Percentiles rank a stretch among this genome's conserved stretches.
Conservation (phyloP, 2,797 vertebrate genomes). For the Halcyon chelicuti region DNA sequence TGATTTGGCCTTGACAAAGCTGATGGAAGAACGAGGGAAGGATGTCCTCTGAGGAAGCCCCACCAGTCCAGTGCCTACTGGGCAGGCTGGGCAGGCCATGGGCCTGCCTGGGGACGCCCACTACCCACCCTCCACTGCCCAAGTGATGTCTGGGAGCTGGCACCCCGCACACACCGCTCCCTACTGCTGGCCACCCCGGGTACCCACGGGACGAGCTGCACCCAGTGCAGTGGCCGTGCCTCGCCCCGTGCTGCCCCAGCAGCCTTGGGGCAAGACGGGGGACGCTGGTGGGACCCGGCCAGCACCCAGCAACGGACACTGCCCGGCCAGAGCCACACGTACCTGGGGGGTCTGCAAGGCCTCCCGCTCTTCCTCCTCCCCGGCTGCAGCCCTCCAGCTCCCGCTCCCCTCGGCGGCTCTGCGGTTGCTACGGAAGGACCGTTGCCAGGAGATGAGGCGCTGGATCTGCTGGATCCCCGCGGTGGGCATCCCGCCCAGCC, state of each 20-base stretch:
- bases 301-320: not conserved
- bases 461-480: not conserved
- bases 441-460: conserved; percentile 55
- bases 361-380: conserved; percentile 2
- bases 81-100: not conserved
- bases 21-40: not conserved
- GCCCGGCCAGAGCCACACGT: not conserved
- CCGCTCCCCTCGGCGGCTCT: not conserved
- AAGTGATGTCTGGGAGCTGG: rapidly evolving
- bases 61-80: not conserved
- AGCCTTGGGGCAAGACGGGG: rapidly evolving
- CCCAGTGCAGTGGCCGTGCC: rapidly evolving
- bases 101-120: not conserved
- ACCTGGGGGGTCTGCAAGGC: not conserved
- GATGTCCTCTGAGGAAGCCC: not conserved
- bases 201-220: rapidly evolving
- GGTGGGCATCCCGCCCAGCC: not conserved
- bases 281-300: not conserved
- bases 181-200: rapidly evolving
- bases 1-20: not conserved
- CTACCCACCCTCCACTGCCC: rapidly evolving
- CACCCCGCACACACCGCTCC: not conserved
- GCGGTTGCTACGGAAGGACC: conserved; percentile 41
- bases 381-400: not conserved
- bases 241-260: not conserved